These are phyloP conservation scores for Xanthia togata DNA, from an alignment of 2,888 invertebrate species.

Conservation along the genomic window DNA sequence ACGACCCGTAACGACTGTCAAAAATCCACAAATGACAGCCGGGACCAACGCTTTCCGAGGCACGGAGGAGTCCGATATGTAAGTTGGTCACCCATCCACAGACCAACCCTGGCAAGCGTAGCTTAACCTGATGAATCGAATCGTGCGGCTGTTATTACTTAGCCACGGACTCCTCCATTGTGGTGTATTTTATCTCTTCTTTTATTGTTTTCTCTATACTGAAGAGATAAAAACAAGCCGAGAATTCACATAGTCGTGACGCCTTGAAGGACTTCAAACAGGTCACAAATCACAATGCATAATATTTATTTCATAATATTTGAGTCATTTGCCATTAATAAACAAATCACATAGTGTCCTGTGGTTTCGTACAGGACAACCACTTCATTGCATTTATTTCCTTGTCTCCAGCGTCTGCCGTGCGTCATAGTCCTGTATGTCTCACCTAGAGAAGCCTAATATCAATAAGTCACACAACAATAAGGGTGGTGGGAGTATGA, in stretches of 20 bases:
- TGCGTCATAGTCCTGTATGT: conserved; percentile 19
- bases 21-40: too few species aligned
- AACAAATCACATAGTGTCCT: conserved; percentile 1
- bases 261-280: background rate
- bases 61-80: too few species aligned
- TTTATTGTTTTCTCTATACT: background rate
- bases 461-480: conserved; percentile 6
- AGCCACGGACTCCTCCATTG: too few species aligned
- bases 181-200: conserved; percentile 1
- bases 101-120: too few species aligned
- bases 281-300: background rate
- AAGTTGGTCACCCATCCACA: too few species aligned
- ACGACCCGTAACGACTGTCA: too few species aligned
- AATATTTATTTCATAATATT: background rate
- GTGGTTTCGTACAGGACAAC: conserved; percentile 20
- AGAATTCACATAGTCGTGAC: background rate
- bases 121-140: too few species aligned
- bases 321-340: conserved; percentile 2
- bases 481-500: conserved; percentile 8
- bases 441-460: background rate
- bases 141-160: too few species aligned
- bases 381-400: conserved; percentile 19
- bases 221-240: background rate
- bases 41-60: too few species aligned
- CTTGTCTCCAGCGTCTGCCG: background rate